Percentiles rank a stretch among this genome's conserved stretches.
Conservation (phyloP, 1,140 invertebrate genomes). For the Drosophila setifemur region DNA sequence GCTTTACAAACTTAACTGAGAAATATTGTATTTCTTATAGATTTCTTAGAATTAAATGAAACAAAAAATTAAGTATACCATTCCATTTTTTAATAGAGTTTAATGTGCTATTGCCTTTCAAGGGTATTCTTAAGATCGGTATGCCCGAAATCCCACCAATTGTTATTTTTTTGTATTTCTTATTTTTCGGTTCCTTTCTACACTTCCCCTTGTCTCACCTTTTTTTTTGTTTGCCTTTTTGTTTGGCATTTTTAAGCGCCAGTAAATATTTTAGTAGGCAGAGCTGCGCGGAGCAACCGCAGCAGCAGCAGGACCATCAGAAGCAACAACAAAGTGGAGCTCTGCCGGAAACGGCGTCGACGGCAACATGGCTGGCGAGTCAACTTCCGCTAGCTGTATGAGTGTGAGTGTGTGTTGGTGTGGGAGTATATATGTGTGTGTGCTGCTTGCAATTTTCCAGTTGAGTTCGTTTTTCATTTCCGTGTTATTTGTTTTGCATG, state of each 20-base stretch:
- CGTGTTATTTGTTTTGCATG: constrained; percentile 75
- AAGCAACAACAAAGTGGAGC: constrained; percentile 31
- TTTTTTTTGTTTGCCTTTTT: constrained; percentile 24
- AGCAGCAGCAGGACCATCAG: constrained; percentile 22
- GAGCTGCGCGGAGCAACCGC: constrained; percentile 38
- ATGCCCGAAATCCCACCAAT: no score
- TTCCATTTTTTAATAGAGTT: no score
- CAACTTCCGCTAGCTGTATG: constrained; percentile 48
- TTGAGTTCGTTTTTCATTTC: constrained; percentile 78
- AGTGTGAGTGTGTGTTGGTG: constrained; percentile 9
- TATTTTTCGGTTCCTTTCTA: neutral
- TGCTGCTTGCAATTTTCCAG: constrained; percentile 70
- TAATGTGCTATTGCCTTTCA: no score
- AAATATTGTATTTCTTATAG: no score
- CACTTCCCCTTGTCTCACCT: neutral
- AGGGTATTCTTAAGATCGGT: constrained; percentile 1
- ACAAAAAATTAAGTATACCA: no score
- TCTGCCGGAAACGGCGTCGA: constrained; percentile 63
- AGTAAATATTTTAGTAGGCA: constrained; percentile 74
- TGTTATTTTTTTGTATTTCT: neutral
- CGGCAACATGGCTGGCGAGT: constrained; percentile 61
- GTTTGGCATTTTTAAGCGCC: constrained; percentile 62
- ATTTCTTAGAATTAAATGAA: no score
- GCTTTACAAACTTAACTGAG: no score
- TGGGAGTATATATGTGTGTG: constrained; percentile 14